phyloP scores from a whole-genome alignment of 2,113 vertebrate species.

The Rhineura floridana region DNA sequence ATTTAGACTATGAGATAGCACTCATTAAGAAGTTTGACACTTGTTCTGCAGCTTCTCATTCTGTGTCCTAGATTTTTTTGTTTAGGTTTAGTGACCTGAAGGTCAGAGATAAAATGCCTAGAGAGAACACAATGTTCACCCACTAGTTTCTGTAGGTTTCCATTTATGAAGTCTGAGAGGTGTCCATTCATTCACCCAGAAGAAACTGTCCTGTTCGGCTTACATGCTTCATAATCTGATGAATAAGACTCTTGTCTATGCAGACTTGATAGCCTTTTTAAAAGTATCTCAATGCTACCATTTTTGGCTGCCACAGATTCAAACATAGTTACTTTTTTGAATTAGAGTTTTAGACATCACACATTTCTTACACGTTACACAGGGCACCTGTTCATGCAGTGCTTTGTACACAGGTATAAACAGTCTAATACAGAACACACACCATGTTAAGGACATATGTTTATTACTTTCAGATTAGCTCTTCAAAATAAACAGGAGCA shows the following conservation, averaged over 20 bases:
- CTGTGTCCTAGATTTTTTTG: background rate
- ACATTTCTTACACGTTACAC: background rate
- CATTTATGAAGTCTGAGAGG: background rate
- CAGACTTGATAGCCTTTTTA: background rate
- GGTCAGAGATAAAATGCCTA: conserved; percentile 13
- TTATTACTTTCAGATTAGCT: background rate
- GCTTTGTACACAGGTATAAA: background rate
- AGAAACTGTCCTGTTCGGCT: background rate
- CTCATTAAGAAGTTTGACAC: background rate
- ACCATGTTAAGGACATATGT: background rate
- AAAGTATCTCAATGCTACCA: background rate
- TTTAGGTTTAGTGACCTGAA: conserved; percentile 9
- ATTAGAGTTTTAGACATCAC: background rate
- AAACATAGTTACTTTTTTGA: background rate
- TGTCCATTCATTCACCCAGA: background rate
- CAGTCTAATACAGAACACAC: background rate
- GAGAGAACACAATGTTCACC: background rate
- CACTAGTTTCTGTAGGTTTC: conserved; percentile 4
- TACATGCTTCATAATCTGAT: background rate
- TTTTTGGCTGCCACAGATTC: background rate
- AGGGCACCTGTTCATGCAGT: background rate
- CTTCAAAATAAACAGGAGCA: background rate
- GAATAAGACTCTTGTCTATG: background rate
- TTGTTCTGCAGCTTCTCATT: background rate
- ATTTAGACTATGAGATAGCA: background rate